A percentile compares a stretch with the other conserved stretches of the same genome.
Evolutionary conservation across 1,140 invertebrate genomes (phyloP).

Genomic region (Lasioglossum baleicum): DNA sequence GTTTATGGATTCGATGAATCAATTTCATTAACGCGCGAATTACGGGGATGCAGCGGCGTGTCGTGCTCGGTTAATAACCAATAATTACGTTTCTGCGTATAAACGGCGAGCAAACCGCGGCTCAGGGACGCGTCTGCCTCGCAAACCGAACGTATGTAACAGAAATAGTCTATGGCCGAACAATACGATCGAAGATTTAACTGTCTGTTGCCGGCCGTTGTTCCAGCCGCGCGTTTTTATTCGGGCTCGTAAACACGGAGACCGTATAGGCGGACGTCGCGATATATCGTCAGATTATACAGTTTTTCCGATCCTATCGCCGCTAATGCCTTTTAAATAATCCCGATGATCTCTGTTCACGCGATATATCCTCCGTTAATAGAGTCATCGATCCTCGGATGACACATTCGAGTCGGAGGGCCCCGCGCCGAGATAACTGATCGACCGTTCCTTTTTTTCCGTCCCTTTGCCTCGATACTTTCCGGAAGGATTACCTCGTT

Average conservation of each 20-base stretch:
- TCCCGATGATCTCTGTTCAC: conserved; percentile 44
- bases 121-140: background rate
- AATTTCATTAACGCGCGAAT: conserved; percentile 35
- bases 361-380: conserved; percentile 56
- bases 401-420: conserved; percentile 10
- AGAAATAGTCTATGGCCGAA: background rate
- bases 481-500: conserved; percentile 8
- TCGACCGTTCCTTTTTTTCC: conserved; percentile 4
- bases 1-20: conserved; percentile 29
- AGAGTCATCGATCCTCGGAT: conserved; percentile 59
- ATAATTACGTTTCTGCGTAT: conserved; percentile 50
- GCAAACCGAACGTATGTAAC: no score
- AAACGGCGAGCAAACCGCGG: conserved; percentile 3
- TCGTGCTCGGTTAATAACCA: conserved; percentile 31
- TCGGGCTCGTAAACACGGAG: conserved; percentile 18
- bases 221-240: conserved; percentile 27
- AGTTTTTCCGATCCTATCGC: conserved; percentile 39
- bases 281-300: conserved; percentile 48
- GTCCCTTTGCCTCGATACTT: background rate
- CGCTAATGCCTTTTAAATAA: conserved; percentile 42
- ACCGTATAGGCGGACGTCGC: conserved; percentile 7
- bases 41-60: background rate
- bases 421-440: conserved; percentile 20
- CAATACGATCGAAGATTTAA: background rate
- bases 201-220: background rate